phyloP scores from a whole-genome alignment of 2,113 vertebrate genomes.

The Oreotrochilus melanogaster region DNA sequence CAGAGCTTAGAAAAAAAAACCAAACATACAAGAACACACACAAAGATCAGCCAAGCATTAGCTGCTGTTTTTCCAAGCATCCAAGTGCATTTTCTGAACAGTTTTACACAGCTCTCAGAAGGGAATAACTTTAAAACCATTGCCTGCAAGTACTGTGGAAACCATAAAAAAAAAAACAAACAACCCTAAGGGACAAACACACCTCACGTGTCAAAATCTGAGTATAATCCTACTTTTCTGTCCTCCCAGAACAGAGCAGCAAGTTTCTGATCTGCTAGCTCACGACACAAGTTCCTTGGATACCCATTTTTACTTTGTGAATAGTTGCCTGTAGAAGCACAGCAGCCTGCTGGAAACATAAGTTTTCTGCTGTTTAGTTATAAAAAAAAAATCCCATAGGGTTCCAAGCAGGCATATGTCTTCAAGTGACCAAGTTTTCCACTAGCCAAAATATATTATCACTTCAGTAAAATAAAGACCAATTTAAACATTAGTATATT shows the following conservation, averaged over 20 bases:
- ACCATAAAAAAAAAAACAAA: neutral
- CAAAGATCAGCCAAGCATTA: neutral
- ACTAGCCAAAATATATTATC: neutral
- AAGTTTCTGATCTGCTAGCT: neutral
- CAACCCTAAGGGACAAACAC: neutral
- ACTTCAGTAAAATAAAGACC: neutral
- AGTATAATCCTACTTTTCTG: neutral
- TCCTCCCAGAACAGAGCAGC: neutral
- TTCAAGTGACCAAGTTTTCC: neutral
- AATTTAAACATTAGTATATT: neutral
- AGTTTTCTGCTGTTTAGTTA: neutral
- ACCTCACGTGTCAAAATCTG: neutral
- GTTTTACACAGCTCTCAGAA: neutral
- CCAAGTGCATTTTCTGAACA: neutral
- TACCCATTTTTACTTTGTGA: neutral
- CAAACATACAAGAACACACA: neutral
- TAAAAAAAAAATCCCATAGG: neutral
- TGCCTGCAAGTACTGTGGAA: neutral
- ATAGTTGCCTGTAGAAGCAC: neutral
- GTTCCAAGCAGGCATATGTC: neutral
- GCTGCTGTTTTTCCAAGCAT: neutral
- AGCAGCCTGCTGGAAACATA: neutral
- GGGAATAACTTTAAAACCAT: neutral
- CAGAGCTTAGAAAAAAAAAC: neutral
- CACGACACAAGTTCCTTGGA: neutral